Evolutionary conservation across 2,113 vertebrate genomes (phyloP), one percentile per base, ranked within the genome.

Genomic region (Bagarius yarrelli): DNA sequence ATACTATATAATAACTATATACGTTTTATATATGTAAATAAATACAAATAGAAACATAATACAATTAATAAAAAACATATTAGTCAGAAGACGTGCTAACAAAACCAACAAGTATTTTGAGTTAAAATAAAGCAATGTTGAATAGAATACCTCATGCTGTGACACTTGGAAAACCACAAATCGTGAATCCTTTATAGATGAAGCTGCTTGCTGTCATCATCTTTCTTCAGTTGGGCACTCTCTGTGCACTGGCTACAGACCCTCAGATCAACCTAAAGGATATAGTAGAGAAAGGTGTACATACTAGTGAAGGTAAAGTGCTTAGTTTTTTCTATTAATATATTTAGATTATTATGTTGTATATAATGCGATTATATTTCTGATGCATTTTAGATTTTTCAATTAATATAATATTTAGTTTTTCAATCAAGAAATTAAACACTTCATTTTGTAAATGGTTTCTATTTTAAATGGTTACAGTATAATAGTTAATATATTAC

Each of bases 131-230:
- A 72, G 8, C 25, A 30, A 52, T 52, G 27, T 30, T 79, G 9
- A 57, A 79, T 69, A 5, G n/a, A 40, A 40, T 47, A n/a, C 8
- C 19, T 15, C 13, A 57, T 44, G 14, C 52, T 56, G 14, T 15
- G 64, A 67, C 19, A 27, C 15, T 47, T 71, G n/a, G 5, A 44
- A 30, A 50, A 50, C 14, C 15, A 21, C 21, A 25, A 21, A 44
- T 32, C 64, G 32, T 64, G 9, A 21, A n/a, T 56, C 18, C 1
- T 76, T 67, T 80, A 34, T 69, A 87, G 86, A 87, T 87, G 86
- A 85, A 80, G 76, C 50, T 81, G 71, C 64, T 83, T 55, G 59
- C 56, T 78, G 56, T 84, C 36, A 11, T 87, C 6, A 44, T 25
- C 19, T 59, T 84, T 53, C 25, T 79, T 19, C 77, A 84, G 15